phyloP scores from a whole-genome alignment of 2,113 vertebrate species.

The Limnothrissa miodon region DNA sequence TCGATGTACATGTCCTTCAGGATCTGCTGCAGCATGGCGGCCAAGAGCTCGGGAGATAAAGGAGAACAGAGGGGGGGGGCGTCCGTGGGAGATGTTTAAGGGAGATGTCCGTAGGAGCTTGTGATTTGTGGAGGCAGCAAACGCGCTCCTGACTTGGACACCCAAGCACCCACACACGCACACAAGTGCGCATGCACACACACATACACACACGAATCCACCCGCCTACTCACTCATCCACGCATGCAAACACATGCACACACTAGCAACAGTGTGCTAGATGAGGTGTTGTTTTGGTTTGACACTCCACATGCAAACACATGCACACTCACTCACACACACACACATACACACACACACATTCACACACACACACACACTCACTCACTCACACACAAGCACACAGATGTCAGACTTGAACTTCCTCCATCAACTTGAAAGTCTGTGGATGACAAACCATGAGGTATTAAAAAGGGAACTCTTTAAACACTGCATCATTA shows the following conservation, averaged over 20 bases:
- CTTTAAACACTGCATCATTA: neutral
- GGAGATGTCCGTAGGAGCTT: neutral
- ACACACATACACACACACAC: neutral
- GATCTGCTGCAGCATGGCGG: constrained; percentile 77
- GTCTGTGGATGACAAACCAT: constrained; percentile 38
- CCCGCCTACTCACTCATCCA: constrained; percentile 26
- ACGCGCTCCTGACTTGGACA: neutral
- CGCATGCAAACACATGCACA: neutral
- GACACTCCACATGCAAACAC: neutral
- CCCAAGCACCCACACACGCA: neutral
- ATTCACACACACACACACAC: neutral
- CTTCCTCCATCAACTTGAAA: constrained; percentile 33
- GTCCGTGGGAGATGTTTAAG: neutral
- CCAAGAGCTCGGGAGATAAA: neutral
- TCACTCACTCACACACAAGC: no score
- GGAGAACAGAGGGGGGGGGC: neutral
- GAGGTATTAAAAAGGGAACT: constrained; percentile 5
- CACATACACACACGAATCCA: constrained; percentile 17
- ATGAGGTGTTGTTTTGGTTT: no score
- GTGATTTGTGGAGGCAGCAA: neutral
- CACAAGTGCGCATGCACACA: no score
- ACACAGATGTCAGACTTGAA: constrained; percentile 1
- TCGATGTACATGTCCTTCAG: constrained; percentile 81
- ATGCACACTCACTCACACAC: neutral
- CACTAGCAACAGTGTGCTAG: neutral